Percentiles rank a stretch among this genome's conserved stretches.
These are phyloP conservation scores for Caenorhabditis imperialis DNA, from an alignment of 2,888 invertebrate genomes.

Conservation along the genomic window DNA sequence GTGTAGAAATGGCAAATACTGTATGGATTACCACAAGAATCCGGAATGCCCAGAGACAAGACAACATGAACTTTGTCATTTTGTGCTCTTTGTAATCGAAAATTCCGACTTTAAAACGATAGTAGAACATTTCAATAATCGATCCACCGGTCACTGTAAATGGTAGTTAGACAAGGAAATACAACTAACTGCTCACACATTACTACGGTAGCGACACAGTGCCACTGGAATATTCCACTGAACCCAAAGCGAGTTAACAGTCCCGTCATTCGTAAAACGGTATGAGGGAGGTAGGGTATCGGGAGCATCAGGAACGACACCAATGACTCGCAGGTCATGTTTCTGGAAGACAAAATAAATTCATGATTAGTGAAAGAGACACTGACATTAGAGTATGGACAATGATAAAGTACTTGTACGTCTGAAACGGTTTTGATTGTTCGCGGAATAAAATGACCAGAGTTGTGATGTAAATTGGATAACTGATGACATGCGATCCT, in stretches of 20 bases:
- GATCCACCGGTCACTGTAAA: slow-evolving; percentile 19
- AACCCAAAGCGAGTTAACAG: background rate
- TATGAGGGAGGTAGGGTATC: background rate
- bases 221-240: slow-evolving; percentile 2
- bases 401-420: slow-evolving; percentile 6
- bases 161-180: background rate
- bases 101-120: slow-evolving; percentile 17
- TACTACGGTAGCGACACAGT: background rate
- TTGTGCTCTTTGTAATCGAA: slow-evolving; percentile 12
- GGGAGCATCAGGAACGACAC: slow-evolving; percentile 9
- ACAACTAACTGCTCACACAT: background rate
- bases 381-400: slow-evolving; percentile 1
- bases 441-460: background rate
- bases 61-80: background rate
- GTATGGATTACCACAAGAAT: background rate
- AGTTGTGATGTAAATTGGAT: background rate
- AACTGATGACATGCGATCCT: background rate
- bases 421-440: slow-evolving; percentile 2
- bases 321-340: slow-evolving; percentile 1
- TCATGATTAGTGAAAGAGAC: background rate
- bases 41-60: background rate
- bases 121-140: slow-evolving; percentile 20
- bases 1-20: background rate
- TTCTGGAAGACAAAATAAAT: background rate
- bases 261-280: background rate